Percentiles rank a stretch among this genome's conserved stretches.
These are phyloP conservation scores for Smittia sp. DNA, from an alignment of 2,888 invertebrate genomes.

Conservation along the genomic window DNA sequence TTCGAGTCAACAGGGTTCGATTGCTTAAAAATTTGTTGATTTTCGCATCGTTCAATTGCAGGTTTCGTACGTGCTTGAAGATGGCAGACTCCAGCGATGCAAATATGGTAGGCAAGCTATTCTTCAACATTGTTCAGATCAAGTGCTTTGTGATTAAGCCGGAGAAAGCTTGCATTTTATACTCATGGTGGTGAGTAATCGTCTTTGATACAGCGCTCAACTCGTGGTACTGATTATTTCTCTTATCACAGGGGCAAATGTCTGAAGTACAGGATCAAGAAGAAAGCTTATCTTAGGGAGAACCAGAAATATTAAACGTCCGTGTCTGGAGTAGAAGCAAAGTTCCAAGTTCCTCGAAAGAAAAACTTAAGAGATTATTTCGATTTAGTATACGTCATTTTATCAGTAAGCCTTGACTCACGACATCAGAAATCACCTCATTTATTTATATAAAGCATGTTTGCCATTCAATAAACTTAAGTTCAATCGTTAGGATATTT, in stretches of 20 bases:
- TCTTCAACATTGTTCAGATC: constrained; percentile 93
- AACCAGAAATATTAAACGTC: constrained; percentile 56
- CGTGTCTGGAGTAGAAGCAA: constrained; percentile 19
- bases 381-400: neutral
- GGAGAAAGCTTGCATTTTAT: constrained; percentile 70
- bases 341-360: constrained; percentile 34
- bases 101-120: constrained; percentile 85
- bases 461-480: neutral
- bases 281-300: constrained; percentile 71
- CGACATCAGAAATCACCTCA: neutral
- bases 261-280: constrained; percentile 62
- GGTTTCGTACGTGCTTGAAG: constrained; percentile 90
- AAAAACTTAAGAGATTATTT: neutral
- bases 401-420: neutral
- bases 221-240: neutral
- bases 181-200: constrained; percentile 63
- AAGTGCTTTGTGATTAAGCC: constrained; percentile 86
- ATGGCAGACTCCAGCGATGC: constrained; percentile 82
- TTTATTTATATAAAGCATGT: neutral
- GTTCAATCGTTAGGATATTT: neutral
- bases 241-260: constrained; percentile 64
- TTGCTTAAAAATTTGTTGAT: neutral
- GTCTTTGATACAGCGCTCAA: neutral
- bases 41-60: constrained; percentile 50
- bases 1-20: neutral